A percentile compares a stretch with the other conserved stretches of the same genome.
phyloP scores from a whole-genome alignment of 2,888 invertebrate species.

The Thecophora atra region DNA sequence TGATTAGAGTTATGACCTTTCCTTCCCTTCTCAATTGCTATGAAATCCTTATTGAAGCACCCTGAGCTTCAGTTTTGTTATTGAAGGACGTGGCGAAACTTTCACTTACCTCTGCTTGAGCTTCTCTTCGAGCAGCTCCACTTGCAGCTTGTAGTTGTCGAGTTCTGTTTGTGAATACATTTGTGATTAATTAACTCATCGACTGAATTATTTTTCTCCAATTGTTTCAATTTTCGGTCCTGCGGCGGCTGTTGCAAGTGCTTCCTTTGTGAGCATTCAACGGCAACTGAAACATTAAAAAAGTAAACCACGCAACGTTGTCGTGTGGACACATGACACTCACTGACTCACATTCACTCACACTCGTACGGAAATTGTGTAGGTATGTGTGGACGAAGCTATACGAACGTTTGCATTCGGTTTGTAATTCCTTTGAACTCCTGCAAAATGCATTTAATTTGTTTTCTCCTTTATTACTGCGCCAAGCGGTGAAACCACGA shows the following conservation, averaged over 20 bases:
- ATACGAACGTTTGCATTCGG: neutral
- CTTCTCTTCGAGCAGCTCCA: conserved; percentile 64
- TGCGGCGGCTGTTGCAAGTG: too few species aligned
- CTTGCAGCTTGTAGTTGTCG: conserved; percentile 65
- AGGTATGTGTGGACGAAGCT: neutral
- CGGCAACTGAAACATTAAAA: conserved; percentile 1
- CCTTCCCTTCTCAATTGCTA: too few species aligned
- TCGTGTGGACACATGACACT: neutral
- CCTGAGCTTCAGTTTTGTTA: too few species aligned
- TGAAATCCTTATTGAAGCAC: too few species aligned
- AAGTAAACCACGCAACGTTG: neutral
- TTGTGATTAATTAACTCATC: neutral
- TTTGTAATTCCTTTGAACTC: conserved; percentile 18
- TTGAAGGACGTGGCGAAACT: neutral
- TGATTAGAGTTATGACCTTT: too few species aligned
- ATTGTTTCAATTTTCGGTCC: neutral
- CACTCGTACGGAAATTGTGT: neutral
- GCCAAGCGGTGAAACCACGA: neutral
- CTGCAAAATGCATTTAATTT: conserved; percentile 10
- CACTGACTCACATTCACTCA: conserved; percentile 10
- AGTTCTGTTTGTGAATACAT: conserved; percentile 64
- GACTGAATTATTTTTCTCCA: neutral
- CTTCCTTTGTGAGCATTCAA: conserved; percentile 5
- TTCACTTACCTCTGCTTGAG: conserved; percentile 59
- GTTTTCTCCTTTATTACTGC: conserved; percentile 12